A percentile compares a stretch with the other conserved stretches of the same genome.
Conservation (phyloP, 2,113 vertebrate genomes). For the Spheniscus mendiculus region DNA sequence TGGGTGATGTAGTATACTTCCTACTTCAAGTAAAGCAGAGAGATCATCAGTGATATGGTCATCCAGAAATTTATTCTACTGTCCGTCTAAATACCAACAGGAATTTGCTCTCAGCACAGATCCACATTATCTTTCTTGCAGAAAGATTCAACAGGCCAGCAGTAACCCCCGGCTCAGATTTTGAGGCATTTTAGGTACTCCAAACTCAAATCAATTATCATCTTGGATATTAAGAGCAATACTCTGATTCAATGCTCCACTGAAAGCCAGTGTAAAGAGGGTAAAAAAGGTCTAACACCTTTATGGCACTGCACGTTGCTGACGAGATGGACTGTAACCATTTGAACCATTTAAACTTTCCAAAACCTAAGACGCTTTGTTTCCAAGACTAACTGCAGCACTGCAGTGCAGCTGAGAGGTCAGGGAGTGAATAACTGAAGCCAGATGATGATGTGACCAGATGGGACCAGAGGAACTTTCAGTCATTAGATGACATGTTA, state of each 20-base stretch:
- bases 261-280: background rate
- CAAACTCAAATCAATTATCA: background rate
- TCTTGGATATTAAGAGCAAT: background rate
- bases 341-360: background rate
- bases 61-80: background rate
- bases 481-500: background rate
- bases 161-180: background rate
- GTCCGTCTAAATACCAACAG: background rate
- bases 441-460: background rate
- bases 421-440: background rate
- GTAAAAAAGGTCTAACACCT: background rate
- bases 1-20: rapidly evolving
- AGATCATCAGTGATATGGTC: background rate
- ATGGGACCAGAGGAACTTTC: background rate
- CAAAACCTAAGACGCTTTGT: background rate
- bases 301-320: background rate
- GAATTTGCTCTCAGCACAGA: background rate
- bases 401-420: background rate
- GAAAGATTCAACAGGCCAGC: background rate
- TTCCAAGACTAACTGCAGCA: background rate
- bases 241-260: background rate
- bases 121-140: background rate
- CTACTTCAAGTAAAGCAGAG: background rate
- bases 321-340: background rate
- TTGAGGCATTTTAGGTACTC: background rate